A percentile compares a stretch with the other conserved stretches of the same genome.
Conservation (phyloP, 2,888 invertebrate species). For the Dyspetes luteomarginatus region DNA sequence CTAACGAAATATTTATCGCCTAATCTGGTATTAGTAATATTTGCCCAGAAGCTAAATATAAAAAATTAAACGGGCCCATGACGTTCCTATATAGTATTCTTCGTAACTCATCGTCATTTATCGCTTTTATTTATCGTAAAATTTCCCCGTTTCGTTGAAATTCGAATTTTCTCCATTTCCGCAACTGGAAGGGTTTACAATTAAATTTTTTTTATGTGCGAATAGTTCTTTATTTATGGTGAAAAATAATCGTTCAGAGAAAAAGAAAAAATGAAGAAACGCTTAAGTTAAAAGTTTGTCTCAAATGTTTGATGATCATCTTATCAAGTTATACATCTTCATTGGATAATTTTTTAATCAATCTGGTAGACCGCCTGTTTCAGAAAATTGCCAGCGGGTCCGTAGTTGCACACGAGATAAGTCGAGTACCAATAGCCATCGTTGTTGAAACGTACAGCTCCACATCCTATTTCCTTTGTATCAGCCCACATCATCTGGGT, state of each 20-base stretch:
- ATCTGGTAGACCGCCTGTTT: constrained; percentile 76
- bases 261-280: not conserved
- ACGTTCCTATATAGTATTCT: too few species aligned
- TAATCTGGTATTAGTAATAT: too few species aligned
- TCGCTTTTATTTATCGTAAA: too few species aligned
- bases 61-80: too few species aligned
- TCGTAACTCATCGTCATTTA: too few species aligned
- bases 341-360: not conserved
- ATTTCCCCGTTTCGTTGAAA: too few species aligned
- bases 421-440: constrained; percentile 68
- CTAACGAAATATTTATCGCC: too few species aligned
- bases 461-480: constrained; percentile 84
- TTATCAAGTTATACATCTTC: too few species aligned
- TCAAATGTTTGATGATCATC: not conserved
- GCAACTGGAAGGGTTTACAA: not conserved
- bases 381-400: constrained; percentile 80
- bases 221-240: not conserved
- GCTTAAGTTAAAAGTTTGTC: not conserved
- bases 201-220: not conserved
- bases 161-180: too few species aligned
- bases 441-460: constrained; percentile 79
- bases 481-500: constrained; percentile 84
- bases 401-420: constrained; percentile 70
- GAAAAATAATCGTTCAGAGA: not conserved
- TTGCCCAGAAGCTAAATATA: too few species aligned